Percentiles rank a stretch among this genome's conserved stretches.
These are phyloP conservation scores for Ceyx cyanopectus DNA, from an alignment of 2,113 vertebrate species.

Conservation along the genomic window DNA sequence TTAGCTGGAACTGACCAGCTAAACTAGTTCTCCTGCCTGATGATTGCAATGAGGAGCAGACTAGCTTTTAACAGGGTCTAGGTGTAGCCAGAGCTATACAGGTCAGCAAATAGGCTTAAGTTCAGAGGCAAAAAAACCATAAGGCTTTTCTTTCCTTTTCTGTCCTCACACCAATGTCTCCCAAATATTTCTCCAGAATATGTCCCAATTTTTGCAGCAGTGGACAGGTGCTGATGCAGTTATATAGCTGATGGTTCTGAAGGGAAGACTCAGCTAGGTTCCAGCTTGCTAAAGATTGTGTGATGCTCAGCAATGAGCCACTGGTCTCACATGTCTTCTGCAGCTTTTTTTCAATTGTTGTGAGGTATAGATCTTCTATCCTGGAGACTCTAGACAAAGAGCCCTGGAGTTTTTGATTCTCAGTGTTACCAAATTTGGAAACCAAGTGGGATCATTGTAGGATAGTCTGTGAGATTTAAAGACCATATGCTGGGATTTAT, in stretches of 20 bases:
- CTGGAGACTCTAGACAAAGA: not conserved
- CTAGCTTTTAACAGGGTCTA: not conserved
- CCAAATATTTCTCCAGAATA: not conserved
- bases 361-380: not conserved
- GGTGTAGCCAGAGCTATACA: rapidly evolving
- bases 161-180: not conserved
- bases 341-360: not conserved
- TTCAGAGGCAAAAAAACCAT: not conserved
- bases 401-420: not conserved
- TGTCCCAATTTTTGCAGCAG: not conserved
- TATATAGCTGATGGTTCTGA: not conserved
- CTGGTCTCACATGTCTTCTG: not conserved
- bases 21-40: not conserved
- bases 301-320: not conserved
- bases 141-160: not conserved
- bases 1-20: not conserved
- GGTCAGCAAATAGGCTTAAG: not conserved
- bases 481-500: not conserved
- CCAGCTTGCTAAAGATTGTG: not conserved
- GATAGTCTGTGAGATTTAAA: not conserved
- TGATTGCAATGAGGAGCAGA: not conserved
- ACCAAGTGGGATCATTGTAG: not conserved
- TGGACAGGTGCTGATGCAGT: not conserved
- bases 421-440: not conserved
- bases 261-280: not conserved